Evolutionary conservation across 1,140 invertebrate species (phyloP), one percentile per base, ranked within the genome.

Genomic region (Homalodisca vitripennis): DNA sequence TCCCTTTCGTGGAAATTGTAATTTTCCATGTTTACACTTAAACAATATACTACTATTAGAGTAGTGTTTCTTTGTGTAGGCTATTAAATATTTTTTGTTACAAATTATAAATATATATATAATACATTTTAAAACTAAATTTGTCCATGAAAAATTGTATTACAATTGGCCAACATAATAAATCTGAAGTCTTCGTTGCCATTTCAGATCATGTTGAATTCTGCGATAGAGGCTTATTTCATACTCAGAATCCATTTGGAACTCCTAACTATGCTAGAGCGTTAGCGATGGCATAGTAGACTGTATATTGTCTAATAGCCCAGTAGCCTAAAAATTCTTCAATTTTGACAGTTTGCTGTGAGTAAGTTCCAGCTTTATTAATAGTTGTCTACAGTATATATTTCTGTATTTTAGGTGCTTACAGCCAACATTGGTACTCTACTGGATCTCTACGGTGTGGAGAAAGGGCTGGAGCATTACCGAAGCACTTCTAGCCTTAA

Each of bases 381-480:
- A 6, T 10, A 41, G 34, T 10, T 41, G 34, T 41, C 34, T 41
- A 41, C n/a, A 41, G 6, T 17, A 41, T 17, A 6, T 41, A 31
- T 30, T 67, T 71, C 74, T 74, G 17, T 68, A 73, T 80, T 81
- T 34, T 77, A 92, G 89, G 89, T 90, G 13, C 77, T 91, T 41
- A 90, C 89, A 32, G 87, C 89, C 1, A 90, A 89, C 75, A 85
- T 91, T 55, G 89, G 88, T 22, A 89, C 85, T 12, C 78, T 88
- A 32, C 79, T 91, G 55, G 88, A 89, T 78, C 79, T 90, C 47
- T 88, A 90, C 75, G 88, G 88, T 2, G 87, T 92, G 29, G 90
- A 92, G 78, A 88, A 88, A 77, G 89, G 90, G 1, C 78, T 92
- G 69, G 89, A 92, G 72, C 88, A 92, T 79, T 91, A 84, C 77